Evolutionary conservation across 30 jellyfish, hydroid and myxozoan species (phyloP).

Genomic region (Pelagia noctiluca): DNA sequence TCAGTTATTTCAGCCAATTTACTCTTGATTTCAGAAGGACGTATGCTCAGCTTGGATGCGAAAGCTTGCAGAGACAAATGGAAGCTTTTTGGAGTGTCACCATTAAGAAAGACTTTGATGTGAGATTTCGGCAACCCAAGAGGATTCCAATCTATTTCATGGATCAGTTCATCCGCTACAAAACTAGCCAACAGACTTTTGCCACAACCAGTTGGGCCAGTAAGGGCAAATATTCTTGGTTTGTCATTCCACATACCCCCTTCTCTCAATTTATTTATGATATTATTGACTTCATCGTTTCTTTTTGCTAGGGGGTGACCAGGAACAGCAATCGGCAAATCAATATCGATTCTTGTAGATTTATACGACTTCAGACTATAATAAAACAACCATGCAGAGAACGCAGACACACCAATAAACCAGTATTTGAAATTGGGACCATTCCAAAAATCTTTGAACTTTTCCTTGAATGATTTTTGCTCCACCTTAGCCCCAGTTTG

Average conservation of each 20-base stretch:
- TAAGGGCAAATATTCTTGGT: slow-evolving; percentile 41
- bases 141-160: slow-evolving; percentile 69
- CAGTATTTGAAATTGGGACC: slow-evolving; percentile 96
- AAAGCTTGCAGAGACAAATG: slow-evolving; percentile 82
- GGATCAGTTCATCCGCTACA: slow-evolving; percentile 57
- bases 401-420: slow-evolving; percentile 93
- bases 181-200: slow-evolving; percentile 77
- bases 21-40: slow-evolving; percentile 72
- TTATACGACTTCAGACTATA: slow-evolving; percentile 84
- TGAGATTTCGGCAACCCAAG: slow-evolving; percentile 91
- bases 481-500: not conserved
- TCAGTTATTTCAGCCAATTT: slow-evolving; percentile 9
- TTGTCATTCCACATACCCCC: slow-evolving; percentile 44
- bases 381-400: slow-evolving; percentile 80
- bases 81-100: slow-evolving; percentile 72
- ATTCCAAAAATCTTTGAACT: slow-evolving; percentile 69
- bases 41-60: slow-evolving; percentile 76
- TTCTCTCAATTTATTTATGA: slow-evolving; percentile 10
- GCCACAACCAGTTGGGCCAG: slow-evolving; percentile 95
- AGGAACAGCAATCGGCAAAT: slow-evolving; percentile 81
- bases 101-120: slow-evolving; percentile 68
- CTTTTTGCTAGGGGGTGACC: slow-evolving; percentile 73
- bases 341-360: slow-evolving; percentile 74
- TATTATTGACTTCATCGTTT: slow-evolving; percentile 17
- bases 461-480: slow-evolving; percentile 32